Base-by-base conservation (phyloP, 1,140 invertebrate species). In the Plodia interpunctella region DNA sequence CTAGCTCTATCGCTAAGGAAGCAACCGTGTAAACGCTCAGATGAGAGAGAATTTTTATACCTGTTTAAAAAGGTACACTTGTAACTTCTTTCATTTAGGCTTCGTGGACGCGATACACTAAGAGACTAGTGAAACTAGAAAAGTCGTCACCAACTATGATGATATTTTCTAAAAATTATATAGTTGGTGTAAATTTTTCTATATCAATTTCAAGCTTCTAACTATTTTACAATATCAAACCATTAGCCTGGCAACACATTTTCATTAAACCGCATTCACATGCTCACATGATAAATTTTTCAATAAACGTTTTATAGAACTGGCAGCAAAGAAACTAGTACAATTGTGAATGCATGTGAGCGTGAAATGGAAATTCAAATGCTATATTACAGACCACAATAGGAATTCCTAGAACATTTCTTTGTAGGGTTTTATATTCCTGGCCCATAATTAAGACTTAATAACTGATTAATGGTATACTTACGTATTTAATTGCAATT, bases 311-410 rank as follows among this genome's bases (percentile, higher is more conserved):
- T 76, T 77, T 68, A 64, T 51, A 70, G 54, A 66, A 72, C 55
- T 67, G 65, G 66, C 71, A 72, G 62, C 82, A 82, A 78, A 76
- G 65, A 70, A 66, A 49, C 55, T 59, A 65, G 74, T 77, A 70
- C 76, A 66, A 80, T 82, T 82, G 78, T 64, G 66, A 63, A 69
- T 49, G 25, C 76, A 78, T 58, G 68, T 70, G 66, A 80, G 74
- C 79, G 74, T 83, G 79, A 78, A 83, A 83, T 81, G 68, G 79
- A 76, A 67, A 70, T 68, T 72, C 61, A 60, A 65, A 57, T 62
- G 57, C 30, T 58, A 51, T 21, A 35, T 35, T 35, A 35, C 32
- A 44, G 38, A 44, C 13, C 13, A 57, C 32, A 62, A 56, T 55
- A 51, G 59, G 61, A 62, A 66, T 70, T 59, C 56, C 38, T 52